Evolutionary conservation across 2,797 vertebrate species (phyloP).

Genomic region (Tenualosa ilisha): DNA sequence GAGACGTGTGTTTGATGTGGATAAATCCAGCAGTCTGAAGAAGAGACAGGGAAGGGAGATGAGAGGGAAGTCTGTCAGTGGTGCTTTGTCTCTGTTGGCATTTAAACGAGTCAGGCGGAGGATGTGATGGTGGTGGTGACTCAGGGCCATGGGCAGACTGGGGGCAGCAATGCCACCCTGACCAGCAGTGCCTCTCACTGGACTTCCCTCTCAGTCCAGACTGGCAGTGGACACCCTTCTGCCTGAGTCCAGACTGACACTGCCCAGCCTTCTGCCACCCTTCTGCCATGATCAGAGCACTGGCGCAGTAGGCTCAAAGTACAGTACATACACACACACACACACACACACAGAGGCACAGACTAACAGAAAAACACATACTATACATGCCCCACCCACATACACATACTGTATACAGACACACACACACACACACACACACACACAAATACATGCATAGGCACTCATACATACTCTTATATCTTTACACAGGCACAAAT

Average conservation of each 20-base stretch:
- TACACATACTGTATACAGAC: not conserved
- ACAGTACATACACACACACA: not conserved
- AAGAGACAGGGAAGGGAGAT: not conserved
- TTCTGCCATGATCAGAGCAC: not conserved
- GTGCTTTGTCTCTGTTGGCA: not conserved
- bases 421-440: not conserved
- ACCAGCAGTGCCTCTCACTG: no score
- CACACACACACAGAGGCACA: not conserved
- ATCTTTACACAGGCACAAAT: no score
- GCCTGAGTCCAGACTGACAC: no score
- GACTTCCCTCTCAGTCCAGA: no score
- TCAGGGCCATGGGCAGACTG: not conserved
- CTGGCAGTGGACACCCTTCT: no score
- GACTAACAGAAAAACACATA: not conserved
- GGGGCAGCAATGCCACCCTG: no score
- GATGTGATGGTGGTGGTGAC: not conserved
- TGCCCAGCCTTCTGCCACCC: no score
- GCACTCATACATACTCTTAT: not conserved
- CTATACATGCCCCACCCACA: not conserved
- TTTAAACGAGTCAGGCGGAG: not conserved
- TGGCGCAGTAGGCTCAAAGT: not conserved
- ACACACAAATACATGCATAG: not conserved
- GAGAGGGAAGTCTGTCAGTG: not conserved
- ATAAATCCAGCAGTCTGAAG: not conserved
- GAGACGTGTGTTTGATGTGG: conserved; percentile 14